These are phyloP conservation scores for Euproctis similis DNA, from an alignment of 2,888 invertebrate species.

Conservation along the genomic window DNA sequence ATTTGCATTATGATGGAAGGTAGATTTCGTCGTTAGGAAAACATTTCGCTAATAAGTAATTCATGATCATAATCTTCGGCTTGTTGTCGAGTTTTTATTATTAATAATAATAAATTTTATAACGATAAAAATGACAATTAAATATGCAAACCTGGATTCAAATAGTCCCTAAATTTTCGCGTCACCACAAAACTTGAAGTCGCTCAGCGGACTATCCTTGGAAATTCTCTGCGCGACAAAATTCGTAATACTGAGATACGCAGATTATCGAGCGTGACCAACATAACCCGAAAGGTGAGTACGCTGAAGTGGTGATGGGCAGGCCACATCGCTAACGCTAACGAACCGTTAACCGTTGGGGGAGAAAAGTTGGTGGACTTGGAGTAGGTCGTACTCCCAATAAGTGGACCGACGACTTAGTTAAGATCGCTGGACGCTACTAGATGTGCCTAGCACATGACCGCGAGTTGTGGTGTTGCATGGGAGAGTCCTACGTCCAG, in stretches of 20 bases:
- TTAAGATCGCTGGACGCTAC: not conserved
- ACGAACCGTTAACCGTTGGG: too few species aligned
- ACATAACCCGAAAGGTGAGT: too few species aligned
- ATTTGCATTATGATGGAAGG: conserved; percentile 14
- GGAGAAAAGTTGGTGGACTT: not conserved
- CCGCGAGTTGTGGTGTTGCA: not conserved
- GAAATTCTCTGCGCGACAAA: not conserved
- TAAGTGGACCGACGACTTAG: not conserved
- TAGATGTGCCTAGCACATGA: not conserved
- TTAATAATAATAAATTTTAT: too few species aligned
- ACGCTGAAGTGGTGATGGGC: too few species aligned
- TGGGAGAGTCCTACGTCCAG: conserved; percentile 1
- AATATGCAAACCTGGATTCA: too few species aligned
- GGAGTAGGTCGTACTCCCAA: not conserved
- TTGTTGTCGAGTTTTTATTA: too few species aligned
- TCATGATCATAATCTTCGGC: not conserved
- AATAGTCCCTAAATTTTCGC: too few species aligned
- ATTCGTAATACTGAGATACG: too few species aligned
- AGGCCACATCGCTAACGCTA: too few species aligned
- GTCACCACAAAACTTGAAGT: not conserved
- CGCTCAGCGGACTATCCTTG: not conserved
- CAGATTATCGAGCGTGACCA: too few species aligned
- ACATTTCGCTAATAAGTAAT: not conserved
- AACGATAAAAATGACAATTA: too few species aligned
- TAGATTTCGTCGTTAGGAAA: conserved; percentile 10